These are phyloP conservation scores for Listrodromus nycthemerus DNA, from an alignment of 2,888 invertebrate genomes.

Conservation along the genomic window DNA sequence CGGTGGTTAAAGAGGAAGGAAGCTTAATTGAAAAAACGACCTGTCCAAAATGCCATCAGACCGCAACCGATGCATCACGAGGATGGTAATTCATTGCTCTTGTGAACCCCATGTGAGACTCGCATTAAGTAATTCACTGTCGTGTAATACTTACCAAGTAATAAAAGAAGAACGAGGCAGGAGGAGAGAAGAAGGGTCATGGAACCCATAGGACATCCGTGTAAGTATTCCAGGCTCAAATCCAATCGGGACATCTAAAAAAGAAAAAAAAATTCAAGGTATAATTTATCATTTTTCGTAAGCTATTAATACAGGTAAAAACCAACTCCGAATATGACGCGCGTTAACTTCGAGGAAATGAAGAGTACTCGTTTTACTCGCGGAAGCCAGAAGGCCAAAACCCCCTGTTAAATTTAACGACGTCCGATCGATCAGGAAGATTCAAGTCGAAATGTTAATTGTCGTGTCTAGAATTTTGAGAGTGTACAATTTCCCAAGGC, in stretches of 20 bases:
- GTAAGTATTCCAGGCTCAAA: conserved; percentile 27
- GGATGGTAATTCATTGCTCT: conserved; percentile 74
- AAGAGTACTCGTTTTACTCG: too few relatives aligned
- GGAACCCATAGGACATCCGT: conserved; percentile 78
- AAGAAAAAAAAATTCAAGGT: not conserved
- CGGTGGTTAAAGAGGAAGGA: conserved; percentile 73
- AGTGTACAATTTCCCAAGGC: not conserved
- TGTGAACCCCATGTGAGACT: conserved; percentile 72
- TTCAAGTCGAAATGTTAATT: not conserved
- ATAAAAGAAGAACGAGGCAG: conserved; percentile 42
- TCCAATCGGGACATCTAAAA: conserved; percentile 30
- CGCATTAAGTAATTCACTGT: conserved; percentile 80
- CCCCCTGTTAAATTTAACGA: not conserved
- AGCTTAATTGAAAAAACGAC: conserved; percentile 76
- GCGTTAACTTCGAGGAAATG: not conserved
- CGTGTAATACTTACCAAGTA: conserved; percentile 70
- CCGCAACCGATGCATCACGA: conserved; percentile 71
- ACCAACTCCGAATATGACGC: not conserved
- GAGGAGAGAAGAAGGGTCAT: conserved; percentile 73
- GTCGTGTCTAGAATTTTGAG: not conserved
- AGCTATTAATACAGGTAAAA: not conserved
- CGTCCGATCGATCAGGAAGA: not conserved
- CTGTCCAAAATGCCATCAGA: conserved; percentile 76
- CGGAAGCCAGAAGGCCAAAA: not conserved
- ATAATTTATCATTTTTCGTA: conserved; percentile 4